Evolutionary conservation across 2,888 invertebrate genomes (phyloP).

Genomic region (Drosophila dives): DNA sequence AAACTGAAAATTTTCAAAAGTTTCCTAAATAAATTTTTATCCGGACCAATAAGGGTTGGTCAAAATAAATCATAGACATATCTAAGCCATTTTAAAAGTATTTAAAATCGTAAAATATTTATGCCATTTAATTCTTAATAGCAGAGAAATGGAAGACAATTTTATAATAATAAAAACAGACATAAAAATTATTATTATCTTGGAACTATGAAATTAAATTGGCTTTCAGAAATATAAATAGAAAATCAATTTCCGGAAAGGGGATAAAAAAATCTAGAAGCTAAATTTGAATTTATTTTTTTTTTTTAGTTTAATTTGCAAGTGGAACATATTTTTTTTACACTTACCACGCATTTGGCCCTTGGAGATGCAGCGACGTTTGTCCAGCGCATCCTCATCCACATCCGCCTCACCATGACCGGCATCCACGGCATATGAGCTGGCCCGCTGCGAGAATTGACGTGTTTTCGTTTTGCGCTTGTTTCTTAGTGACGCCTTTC

Average conservation of each 20-base stretch:
- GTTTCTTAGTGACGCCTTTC: constrained; percentile 35
- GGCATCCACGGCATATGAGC: constrained; percentile 69
- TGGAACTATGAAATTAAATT: neutral
- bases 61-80: neutral
- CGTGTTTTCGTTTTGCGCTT: constrained; percentile 79
- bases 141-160: neutral
- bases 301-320: neutral
- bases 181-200: neutral
- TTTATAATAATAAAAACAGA: neutral
- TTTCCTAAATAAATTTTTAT: too few relatives aligned
- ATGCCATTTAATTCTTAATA: neutral
- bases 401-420: constrained; percentile 48
- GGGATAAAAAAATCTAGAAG: neutral
- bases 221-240: neutral
- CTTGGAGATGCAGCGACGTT: constrained; percentile 86
- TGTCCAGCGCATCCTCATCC: constrained; percentile 58
- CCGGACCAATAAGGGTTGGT: neutral
- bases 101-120: neutral
- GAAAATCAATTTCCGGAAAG: neutral
- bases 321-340: neutral
- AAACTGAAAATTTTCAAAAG: neutral
- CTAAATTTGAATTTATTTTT: neutral
- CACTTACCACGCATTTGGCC: constrained; percentile 92
- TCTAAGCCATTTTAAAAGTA: neutral
- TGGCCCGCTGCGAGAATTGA: constrained; percentile 78